phyloP scores from a whole-genome alignment of 2,888 invertebrate species.

The Drosophila maculinotata region DNA sequence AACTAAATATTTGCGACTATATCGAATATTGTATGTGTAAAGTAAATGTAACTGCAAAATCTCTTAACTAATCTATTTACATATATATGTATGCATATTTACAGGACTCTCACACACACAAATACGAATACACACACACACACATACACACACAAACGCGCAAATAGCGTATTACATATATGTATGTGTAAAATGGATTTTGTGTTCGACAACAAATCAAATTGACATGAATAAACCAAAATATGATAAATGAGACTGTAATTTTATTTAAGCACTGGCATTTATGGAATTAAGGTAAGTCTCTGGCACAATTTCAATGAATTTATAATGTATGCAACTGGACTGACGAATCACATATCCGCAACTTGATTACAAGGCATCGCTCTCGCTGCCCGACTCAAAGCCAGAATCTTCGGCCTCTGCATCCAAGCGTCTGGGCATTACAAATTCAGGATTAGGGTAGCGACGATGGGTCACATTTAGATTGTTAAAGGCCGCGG shows the following conservation, averaged over 20 bases:
- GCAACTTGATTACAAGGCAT: constrained; percentile 32
- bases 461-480: no score
- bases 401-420: constrained; percentile 64
- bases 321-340: constrained; percentile 46
- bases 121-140: constrained; percentile 22
- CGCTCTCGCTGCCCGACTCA: constrained; percentile 65
- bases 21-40: constrained; percentile 63
- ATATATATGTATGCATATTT: constrained; percentile 47
- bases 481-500: not conserved
- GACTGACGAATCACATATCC: constrained; percentile 5
- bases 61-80: constrained; percentile 59
- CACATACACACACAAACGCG: constrained; percentile 6
- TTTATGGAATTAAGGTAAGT: constrained; percentile 13
- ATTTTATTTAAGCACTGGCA: constrained; percentile 13
- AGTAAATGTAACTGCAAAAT: constrained; percentile 69
- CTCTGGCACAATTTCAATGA: constrained; percentile 24
- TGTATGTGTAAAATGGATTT: constrained; percentile 57
- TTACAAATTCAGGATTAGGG: not conserved
- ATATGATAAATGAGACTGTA: constrained; percentile 55
- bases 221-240: constrained; percentile 74
- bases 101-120: constrained; percentile 40
- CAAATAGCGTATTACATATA: constrained; percentile 18
- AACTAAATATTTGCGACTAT: constrained; percentile 64
- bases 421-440: not conserved
- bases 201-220: constrained; percentile 54